A percentile compares a stretch with the other conserved stretches of the same genome.
Conservation (phyloP, 2,113 vertebrate genomes). For the Apus apus region DNA sequence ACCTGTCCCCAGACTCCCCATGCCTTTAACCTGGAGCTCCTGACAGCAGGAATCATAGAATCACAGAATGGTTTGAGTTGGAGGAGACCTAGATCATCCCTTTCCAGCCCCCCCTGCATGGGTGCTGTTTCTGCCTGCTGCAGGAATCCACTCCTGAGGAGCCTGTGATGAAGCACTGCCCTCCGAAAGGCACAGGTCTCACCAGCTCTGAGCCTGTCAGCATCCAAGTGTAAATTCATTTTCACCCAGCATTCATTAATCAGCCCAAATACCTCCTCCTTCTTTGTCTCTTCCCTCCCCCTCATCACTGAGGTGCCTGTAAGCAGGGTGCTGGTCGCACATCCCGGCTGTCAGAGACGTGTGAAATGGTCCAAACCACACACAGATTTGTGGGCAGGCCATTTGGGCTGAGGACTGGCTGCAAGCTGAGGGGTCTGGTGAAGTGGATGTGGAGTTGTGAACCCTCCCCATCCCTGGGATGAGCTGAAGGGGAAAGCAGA, state of each 20-base stretch:
- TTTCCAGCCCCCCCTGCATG: too few species aligned
- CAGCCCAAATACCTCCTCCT: not conserved
- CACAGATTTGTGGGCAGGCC: rapidly evolving
- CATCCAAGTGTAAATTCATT: not conserved
- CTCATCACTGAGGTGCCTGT: not conserved
- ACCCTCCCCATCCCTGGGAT: not conserved
- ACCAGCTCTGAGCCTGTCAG: not conserved
- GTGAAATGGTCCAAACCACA: not conserved
- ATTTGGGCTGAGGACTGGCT: not conserved
- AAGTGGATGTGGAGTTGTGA: not conserved
- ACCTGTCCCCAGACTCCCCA: not conserved
- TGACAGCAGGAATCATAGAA: not conserved
- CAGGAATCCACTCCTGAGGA: constrained; percentile 16
- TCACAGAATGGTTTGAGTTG: too few species aligned
- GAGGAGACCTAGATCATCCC: too few species aligned
- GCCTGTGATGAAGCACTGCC: not conserved
- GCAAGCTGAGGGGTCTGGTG: not conserved
- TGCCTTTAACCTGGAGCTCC: not conserved
- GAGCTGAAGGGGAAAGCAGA: not conserved
- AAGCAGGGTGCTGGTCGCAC: not conserved
- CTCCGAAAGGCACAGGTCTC: not conserved
- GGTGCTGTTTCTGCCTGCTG: not conserved
- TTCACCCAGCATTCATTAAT: not conserved
- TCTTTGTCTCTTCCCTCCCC: not conserved
- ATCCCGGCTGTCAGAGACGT: not conserved